Percentiles rank a stretch among this genome's conserved stretches.
These are phyloP conservation scores for Heliopora coerulea DNA, from an alignment of 92 coral and sea anemone genomes.

Conservation along the genomic window DNA sequence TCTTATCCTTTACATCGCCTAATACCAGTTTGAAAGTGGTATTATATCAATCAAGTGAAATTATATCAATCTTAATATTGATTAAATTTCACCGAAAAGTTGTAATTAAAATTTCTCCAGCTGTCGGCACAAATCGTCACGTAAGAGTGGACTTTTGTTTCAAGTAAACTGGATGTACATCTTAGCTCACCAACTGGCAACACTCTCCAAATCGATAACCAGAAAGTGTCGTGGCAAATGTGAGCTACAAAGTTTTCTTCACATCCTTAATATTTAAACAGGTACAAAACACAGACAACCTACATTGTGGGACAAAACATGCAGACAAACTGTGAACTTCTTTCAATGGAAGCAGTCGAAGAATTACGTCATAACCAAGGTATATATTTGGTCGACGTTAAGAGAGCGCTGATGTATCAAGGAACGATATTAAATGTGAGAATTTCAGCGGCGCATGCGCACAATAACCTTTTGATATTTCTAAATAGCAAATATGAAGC, in stretches of 20 bases:
- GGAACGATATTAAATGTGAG: neutral
- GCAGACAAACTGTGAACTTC: neutral
- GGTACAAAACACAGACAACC: neutral
- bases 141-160: slow-evolving; percentile 60
- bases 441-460: slow-evolving; percentile 28
- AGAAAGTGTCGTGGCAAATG: slow-evolving; percentile 42
- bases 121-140: slow-evolving; percentile 84
- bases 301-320: slow-evolving; percentile 14
- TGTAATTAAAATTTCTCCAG: slow-evolving; percentile 84
- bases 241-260: neutral
- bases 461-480: neutral
- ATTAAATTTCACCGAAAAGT: no score
- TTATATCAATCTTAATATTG: no score
- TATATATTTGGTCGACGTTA: no score
- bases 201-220: slow-evolving; percentile 15
- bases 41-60: no score
- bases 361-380: no score
- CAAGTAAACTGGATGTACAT: slow-evolving; percentile 64
- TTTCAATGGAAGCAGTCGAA: no score
- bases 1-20: no score
- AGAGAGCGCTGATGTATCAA: no score
- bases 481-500: neutral
- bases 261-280: neutral
- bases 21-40: no score
- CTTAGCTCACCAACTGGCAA: slow-evolving; percentile 40